Evolutionary conservation across 2,113 vertebrate species (phyloP).

Genomic region (Chloebia gouldiae): DNA sequence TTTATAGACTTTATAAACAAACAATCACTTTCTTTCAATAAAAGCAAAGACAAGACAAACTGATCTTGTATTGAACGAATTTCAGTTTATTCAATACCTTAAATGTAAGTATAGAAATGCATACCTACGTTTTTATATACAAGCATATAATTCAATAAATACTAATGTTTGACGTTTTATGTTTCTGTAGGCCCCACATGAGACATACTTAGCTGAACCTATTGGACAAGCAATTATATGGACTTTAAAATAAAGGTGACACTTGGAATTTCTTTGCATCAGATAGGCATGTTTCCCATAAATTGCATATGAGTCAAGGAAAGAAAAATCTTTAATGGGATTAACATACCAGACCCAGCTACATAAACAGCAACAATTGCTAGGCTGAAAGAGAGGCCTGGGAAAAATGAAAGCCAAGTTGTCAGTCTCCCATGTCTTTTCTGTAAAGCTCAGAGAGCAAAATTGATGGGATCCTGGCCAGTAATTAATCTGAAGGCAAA

Average conservation of each 20-base stretch:
- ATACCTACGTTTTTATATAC: background rate
- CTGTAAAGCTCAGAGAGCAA: background rate
- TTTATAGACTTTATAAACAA: background rate
- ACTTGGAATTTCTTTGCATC: background rate
- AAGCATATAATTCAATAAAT: background rate
- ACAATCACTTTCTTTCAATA: background rate
- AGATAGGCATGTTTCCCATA: background rate
- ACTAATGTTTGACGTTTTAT: background rate
- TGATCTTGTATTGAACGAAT: background rate
- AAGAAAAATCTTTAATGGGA: background rate
- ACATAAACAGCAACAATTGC: slow-evolving; percentile 8
- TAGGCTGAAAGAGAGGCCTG: background rate
- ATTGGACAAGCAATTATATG: background rate
- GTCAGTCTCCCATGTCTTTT: background rate
- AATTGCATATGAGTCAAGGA: background rate
- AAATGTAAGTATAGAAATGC: background rate
- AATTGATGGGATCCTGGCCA: background rate
- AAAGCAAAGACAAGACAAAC: background rate
- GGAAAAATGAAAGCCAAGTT: background rate
- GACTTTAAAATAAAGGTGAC: background rate
- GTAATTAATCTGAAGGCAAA: background rate
- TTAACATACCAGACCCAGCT: slow-evolving; percentile 1
- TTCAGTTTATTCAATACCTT: background rate
- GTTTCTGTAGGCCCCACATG: background rate
- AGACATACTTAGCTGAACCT: background rate